Evolutionary conservation across 2,797 vertebrate genomes (phyloP), one percentile per base, ranked within the genome.

Genomic region (Steatocranus sp.): DNA sequence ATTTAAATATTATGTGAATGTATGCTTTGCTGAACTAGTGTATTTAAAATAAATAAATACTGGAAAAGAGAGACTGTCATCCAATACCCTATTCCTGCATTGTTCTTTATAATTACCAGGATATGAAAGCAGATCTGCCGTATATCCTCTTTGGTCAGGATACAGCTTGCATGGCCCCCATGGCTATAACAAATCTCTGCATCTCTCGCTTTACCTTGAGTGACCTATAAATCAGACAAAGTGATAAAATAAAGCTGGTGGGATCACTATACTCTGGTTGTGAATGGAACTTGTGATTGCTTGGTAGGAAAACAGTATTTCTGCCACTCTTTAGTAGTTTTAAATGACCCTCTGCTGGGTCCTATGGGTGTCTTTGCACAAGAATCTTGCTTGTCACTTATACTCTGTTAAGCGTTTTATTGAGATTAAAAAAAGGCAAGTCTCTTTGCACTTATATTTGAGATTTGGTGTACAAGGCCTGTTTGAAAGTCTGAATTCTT

Each of bases 11-110:
- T 76, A 43, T 23, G 25, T 79, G 76, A 77, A 82, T 86, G 77
- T 76, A 70, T 86, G 15, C 11, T 88, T 87, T 88, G 89, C 87
- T 80, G 75, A 87, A 82, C 23, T 51, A 53, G 56, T 87, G 61
- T 91, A 80, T 88, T 92, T 7, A 76, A 87, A 89, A 81, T 84
- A 7, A 95, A 94, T 93, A 91, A 93, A 93, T 82, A 10, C 48
- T 82, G 12, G 54, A 86, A 86, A 84, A 12, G 27, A n/a, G 25
- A 75, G 9, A 66, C 89, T 82, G 82, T 80, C 32, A 66, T 53
- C 75, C 77, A 27, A 15, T n/a, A 18, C 78, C 43, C 10, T 36
- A 8, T 68, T 68, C 11, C 32, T 63, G 27, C 30, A 63, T 83
- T 63, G n/a, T 82, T 86, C 30, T 25, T 25, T 9, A 27, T 53